Evolutionary conservation across 2,797 vertebrate species (phyloP), one percentile per base, ranked within the genome.

Genomic region (Aeoliscus strigatus): DNA sequence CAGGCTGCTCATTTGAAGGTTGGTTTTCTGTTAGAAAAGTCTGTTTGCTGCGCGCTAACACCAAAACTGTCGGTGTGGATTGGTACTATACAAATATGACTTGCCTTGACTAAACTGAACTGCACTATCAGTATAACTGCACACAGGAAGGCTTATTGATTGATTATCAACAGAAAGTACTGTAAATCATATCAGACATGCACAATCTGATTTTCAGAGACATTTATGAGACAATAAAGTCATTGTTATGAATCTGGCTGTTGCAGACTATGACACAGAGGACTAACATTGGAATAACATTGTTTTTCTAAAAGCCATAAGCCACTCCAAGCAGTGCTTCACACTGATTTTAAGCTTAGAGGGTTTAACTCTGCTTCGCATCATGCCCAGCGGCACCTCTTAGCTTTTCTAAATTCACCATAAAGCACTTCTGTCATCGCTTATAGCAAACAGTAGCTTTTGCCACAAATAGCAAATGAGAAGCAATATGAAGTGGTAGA

Each of bases 261-360:
- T 65, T 56, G 36, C 37, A 39, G 34, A 49, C 50, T 38, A 27
- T 27, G 24, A 43, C 29, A 27, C 29, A 65, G 61, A 75, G 54
- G 68, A 68, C 73, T 60, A 66, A 57, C 60, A 75, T 73, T 70
- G 63, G 51, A 63, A 66, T 66, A 73, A 70, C 65, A 62, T 53
- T 35, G 51, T 69, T 73, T n/a, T 75, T 43, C 37, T 67, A 64
- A 71, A 77, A 60, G 59, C 66, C 66, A 66, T 62, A 62, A 73
- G 61, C 67, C 73, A 71, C 69, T 80, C 62, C n/a, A 39, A 25
- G 48, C 50, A 15, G 65, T 60, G 65, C 72, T 79, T 60, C 58
- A 67, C 61, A 45, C 51, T 40, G 66, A 67, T 69, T 73, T 71
- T 32, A 54, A 62, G 71, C 73, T 75, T 39, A 52, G 65, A 62